These are phyloP conservation scores for Cichlasoma orientale DNA, from an alignment of 2,797 vertebrate species.

Conservation along the genomic window DNA sequence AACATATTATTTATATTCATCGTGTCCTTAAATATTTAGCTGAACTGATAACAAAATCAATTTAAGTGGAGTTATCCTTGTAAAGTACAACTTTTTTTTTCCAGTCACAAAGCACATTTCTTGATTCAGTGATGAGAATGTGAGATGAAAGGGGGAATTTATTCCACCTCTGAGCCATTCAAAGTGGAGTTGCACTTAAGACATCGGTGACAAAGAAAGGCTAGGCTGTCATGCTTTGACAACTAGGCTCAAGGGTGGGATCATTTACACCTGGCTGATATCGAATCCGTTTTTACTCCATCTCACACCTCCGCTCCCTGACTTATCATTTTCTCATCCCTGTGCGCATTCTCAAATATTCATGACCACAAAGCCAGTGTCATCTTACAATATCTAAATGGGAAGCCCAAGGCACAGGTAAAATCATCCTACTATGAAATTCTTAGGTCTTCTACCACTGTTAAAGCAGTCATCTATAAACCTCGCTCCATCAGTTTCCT, in stretches of 20 bases:
- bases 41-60: constrained; percentile 5
- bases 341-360: constrained; percentile 71
- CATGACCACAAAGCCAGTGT: constrained; percentile 67
- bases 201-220: constrained; percentile 53
- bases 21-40: constrained; percentile 13
- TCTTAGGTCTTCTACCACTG: constrained; percentile 52
- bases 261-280: constrained; percentile 63
- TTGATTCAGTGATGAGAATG: constrained; percentile 42
- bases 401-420: constrained; percentile 60
- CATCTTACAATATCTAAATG: constrained; percentile 71
- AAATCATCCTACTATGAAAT: constrained; percentile 73
- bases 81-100: constrained; percentile 4
- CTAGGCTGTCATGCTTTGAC: constrained; percentile 59
- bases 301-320: constrained; percentile 48
- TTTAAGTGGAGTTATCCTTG: constrained; percentile 12
- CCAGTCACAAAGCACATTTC: constrained; percentile 11
- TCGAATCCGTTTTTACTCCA: constrained; percentile 40
- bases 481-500: constrained; percentile 37
- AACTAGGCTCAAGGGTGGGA: constrained; percentile 44
- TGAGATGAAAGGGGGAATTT: constrained; percentile 26
- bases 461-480: constrained; percentile 64
- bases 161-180: constrained; percentile 23
- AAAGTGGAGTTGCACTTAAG: constrained; percentile 49
- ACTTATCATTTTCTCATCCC: constrained; percentile 51
- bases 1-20: constrained; percentile 15